These are phyloP conservation scores for Melanerpes formicivorus DNA, from an alignment of 2,113 vertebrate genomes.

Conservation along the genomic window DNA sequence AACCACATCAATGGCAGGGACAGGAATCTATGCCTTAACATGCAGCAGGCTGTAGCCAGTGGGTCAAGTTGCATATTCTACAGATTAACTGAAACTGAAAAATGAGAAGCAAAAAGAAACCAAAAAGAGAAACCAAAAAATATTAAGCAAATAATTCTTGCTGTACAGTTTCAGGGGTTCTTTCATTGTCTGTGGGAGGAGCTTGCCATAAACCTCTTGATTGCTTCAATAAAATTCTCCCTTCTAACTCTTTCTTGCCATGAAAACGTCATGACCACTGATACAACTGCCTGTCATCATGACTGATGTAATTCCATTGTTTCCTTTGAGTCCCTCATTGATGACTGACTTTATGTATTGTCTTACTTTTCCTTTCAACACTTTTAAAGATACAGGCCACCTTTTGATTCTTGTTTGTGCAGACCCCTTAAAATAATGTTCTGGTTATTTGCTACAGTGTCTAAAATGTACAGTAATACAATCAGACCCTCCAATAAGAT, in stretches of 20 bases:
- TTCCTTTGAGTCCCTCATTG: not conserved
- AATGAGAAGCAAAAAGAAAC: not conserved
- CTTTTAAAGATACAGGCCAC: not conserved
- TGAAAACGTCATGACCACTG: not conserved
- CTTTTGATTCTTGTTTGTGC: not conserved
- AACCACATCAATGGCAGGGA: not conserved
- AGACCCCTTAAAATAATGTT: not conserved
- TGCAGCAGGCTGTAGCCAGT: not conserved
- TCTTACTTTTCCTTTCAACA: not conserved
- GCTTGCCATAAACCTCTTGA: not conserved
- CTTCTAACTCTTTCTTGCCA: not conserved
- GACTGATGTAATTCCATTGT: not conserved
- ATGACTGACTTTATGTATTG: not conserved
- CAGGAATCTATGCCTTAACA: not conserved
- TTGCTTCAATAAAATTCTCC: constrained; percentile 12
- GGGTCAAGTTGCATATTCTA: not conserved
- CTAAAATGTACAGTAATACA: not conserved
- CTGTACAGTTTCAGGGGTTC: not conserved
- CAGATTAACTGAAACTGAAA: not conserved
- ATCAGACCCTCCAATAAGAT: not conserved
- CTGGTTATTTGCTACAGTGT: not conserved
- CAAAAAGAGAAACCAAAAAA: not conserved
- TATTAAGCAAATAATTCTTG: not conserved
- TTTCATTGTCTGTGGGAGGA: not conserved
- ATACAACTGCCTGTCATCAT: not conserved